A percentile compares a stretch with the other conserved stretches of the same genome.
phyloP scores from a whole-genome alignment of 2,113 vertebrate species.

The Odocoileus hemionus region DNA sequence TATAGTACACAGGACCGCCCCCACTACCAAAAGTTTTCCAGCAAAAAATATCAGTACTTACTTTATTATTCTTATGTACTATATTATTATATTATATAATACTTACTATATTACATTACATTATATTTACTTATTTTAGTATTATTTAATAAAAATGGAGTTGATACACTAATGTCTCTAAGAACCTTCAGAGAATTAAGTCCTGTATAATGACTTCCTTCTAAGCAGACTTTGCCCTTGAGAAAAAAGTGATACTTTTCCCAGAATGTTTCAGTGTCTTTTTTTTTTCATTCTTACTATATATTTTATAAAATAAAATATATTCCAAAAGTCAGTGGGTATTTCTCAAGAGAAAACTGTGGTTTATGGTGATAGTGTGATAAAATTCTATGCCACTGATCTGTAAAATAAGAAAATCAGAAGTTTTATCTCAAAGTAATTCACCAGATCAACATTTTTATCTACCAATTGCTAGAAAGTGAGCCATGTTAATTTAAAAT shows the following conservation, averaged over 20 bases:
- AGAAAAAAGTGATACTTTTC: neutral
- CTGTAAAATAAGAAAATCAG: neutral
- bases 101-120: neutral
- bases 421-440: slow-evolving; percentile 6
- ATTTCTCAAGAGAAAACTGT: slow-evolving; percentile 16
- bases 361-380: neutral
- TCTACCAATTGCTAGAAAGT: neutral
- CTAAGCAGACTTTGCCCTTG: neutral
- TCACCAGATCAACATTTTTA: neutral
- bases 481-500: neutral
- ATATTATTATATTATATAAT: neutral
- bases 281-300: neutral
- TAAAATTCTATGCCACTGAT: neutral
- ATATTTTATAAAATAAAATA: neutral
- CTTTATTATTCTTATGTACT: neutral
- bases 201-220: neutral
- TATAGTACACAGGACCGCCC: neutral
- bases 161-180: neutral
- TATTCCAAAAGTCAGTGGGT: neutral
- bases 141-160: neutral
- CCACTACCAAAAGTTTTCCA: neutral
- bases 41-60: neutral
- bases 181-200: neutral
- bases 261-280: neutral
- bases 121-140: neutral